Percentiles rank a stretch among this genome's conserved stretches.
phyloP scores from a whole-genome alignment of 1,140 invertebrate species.

The Eriocheir sinensis region DNA sequence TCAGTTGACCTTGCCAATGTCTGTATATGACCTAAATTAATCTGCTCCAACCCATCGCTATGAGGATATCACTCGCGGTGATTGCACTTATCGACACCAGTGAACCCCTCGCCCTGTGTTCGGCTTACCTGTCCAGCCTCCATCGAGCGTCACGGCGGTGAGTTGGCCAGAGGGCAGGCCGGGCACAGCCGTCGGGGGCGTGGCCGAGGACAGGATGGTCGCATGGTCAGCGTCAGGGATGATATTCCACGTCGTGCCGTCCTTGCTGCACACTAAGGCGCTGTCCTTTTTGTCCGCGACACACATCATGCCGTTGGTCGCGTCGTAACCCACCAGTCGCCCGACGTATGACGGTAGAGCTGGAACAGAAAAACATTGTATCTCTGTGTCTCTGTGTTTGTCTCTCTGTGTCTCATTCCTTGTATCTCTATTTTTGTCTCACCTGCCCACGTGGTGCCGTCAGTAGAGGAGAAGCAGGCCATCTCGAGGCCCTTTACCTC shows the following conservation, averaged over 20 bases:
- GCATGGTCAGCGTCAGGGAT: constrained; percentile 33
- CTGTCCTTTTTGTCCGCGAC: constrained; percentile 55
- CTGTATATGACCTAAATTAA: no score
- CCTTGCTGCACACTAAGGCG: constrained; percentile 67
- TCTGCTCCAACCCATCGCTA: no score
- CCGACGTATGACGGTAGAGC: constrained; percentile 70
- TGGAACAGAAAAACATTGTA: neutral
- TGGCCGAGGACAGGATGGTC: neutral
- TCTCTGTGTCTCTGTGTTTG: neutral
- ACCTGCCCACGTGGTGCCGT: constrained; percentile 75
- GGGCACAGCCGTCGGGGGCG: constrained; percentile 40
- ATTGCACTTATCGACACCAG: no score
- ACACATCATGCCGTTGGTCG: constrained; percentile 42
- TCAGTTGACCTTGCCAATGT: no score
- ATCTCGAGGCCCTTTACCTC: neutral
- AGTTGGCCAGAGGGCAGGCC: constrained; percentile 14
- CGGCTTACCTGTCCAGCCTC: constrained; percentile 57
- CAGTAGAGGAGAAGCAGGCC: constrained; percentile 62
- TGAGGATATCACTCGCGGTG: no score
- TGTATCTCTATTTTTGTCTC: neutral
- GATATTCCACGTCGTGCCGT: constrained; percentile 69
- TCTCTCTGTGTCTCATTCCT: neutral
- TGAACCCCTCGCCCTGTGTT: no score
- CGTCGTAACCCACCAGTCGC: constrained; percentile 55
- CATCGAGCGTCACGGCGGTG: neutral